Conservation (phyloP, 2,888 invertebrate species). For the Clivina fossor region DNA sequence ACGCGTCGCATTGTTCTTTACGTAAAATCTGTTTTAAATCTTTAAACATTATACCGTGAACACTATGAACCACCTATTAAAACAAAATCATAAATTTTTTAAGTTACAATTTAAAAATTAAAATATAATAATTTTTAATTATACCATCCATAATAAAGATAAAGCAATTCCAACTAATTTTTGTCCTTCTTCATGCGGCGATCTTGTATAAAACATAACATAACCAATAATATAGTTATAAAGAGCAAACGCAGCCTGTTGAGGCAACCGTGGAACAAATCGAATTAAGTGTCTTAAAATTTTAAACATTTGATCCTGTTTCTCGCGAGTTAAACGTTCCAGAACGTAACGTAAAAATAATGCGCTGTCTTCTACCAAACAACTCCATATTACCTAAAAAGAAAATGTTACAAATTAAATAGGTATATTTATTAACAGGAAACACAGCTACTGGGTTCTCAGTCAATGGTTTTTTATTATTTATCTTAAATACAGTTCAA, state of each 20-base stretch:
- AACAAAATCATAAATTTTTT: too few species aligned
- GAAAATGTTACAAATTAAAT: too few species aligned
- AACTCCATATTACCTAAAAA: constrained; percentile 90
- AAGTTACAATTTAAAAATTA: background rate
- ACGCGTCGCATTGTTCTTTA: constrained; percentile 99
- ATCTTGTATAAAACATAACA: constrained; percentile 98
- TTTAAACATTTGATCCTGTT: constrained; percentile 94
- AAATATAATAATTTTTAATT: constrained; percentile 37
- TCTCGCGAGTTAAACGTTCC: constrained; percentile 90
- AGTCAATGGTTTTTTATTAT: too few species aligned
- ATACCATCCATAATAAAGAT: constrained; percentile 94
- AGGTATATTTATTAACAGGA: too few species aligned
- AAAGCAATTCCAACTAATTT: constrained; percentile 92
- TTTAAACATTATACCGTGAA: constrained; percentile 99
- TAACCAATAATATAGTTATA: constrained; percentile 99
- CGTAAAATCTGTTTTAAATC: constrained; percentile 97
- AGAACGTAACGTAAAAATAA: constrained; percentile 93
- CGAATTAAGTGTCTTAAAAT: constrained; percentile 87
- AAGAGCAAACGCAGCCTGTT: constrained; percentile 96
- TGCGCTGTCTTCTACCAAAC: constrained; percentile 96
- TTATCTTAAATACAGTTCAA: too few species aligned
- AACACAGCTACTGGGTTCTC: too few species aligned
- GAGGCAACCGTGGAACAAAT: constrained; percentile 89
- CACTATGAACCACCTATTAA: constrained; percentile 89
- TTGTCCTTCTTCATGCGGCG: constrained; percentile 94